Percentiles rank a stretch among this genome's conserved stretches.
phyloP scores from a whole-genome alignment of 2,797 vertebrate genomes.

The Simalia tracyae region DNA sequence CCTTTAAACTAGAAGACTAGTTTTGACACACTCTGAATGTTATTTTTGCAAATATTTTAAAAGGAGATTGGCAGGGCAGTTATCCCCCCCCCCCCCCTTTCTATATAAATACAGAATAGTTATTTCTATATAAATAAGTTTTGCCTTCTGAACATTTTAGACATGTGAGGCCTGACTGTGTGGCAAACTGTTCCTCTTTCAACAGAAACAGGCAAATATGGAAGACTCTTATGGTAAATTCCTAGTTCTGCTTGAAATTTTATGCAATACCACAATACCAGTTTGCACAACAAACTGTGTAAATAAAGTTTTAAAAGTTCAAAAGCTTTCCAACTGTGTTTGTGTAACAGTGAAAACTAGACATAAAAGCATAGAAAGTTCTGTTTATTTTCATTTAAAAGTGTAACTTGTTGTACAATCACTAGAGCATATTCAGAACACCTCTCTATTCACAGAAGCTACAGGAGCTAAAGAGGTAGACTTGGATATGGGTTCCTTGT shows the following conservation, averaged over 20 bases:
- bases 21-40: background rate
- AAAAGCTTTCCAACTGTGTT: background rate
- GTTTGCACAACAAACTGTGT: background rate
- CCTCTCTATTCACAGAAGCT: background rate
- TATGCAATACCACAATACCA: too few relatives aligned
- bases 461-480: constrained; percentile 11
- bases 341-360: background rate
- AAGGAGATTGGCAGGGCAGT: background rate
- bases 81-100: background rate
- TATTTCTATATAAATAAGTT: background rate
- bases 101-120: background rate
- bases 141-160: background rate
- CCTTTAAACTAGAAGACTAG: background rate
- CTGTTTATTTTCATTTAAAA: background rate
- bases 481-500: constrained; percentile 1
- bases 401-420: background rate
- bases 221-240: background rate
- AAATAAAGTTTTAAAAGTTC: background rate
- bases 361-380: background rate
- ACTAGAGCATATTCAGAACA: background rate
- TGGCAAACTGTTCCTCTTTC: background rate
- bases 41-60: constrained; percentile 2
- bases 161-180: background rate
- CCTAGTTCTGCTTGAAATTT: background rate
- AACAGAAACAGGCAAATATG: background rate